These are phyloP conservation scores for Andrena camellia DNA, from an alignment of 2,888 invertebrate genomes.

Conservation along the genomic window DNA sequence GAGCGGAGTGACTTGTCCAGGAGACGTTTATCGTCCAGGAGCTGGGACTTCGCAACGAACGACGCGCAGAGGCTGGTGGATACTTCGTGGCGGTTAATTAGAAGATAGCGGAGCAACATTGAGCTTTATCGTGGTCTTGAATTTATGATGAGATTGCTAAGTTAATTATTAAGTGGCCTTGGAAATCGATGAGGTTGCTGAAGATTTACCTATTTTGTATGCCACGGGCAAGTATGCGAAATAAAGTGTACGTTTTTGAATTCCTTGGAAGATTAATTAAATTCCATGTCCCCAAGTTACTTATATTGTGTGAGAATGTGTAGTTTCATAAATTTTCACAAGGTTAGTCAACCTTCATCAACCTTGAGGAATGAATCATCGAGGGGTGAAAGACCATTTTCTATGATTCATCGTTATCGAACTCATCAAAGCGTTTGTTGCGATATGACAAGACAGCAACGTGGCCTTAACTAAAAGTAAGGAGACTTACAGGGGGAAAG, in stretches of 20 bases:
- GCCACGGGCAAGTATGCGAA: too few relatives aligned
- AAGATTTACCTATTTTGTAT: too few relatives aligned
- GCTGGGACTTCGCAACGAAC: not conserved
- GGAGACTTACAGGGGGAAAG: constrained; percentile 35
- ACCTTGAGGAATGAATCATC: not conserved
- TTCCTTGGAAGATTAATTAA: too few relatives aligned
- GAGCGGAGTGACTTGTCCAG: constrained; percentile 11
- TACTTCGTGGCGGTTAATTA: constrained; percentile 2
- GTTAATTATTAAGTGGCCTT: not conserved
- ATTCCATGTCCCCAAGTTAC: too few relatives aligned
- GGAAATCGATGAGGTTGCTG: too few relatives aligned
- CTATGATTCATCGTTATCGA: not conserved
- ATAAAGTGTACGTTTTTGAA: too few relatives aligned
- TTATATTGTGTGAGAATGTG: too few relatives aligned
- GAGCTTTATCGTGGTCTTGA: not conserved
- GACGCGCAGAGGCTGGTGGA: constrained; percentile 10
- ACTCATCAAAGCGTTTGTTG: not conserved
- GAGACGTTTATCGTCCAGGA: constrained; percentile 5
- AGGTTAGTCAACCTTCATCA: not conserved
- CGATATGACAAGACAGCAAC: constrained; percentile 21
- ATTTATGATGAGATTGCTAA: not conserved
- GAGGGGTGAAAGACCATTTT: not conserved
- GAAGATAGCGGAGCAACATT: not conserved
- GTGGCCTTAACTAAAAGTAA: constrained; percentile 52
- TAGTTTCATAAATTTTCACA: not conserved